Base-by-base conservation (phyloP, 2,113 vertebrate species). In the Ranitomeya imitator region DNA sequence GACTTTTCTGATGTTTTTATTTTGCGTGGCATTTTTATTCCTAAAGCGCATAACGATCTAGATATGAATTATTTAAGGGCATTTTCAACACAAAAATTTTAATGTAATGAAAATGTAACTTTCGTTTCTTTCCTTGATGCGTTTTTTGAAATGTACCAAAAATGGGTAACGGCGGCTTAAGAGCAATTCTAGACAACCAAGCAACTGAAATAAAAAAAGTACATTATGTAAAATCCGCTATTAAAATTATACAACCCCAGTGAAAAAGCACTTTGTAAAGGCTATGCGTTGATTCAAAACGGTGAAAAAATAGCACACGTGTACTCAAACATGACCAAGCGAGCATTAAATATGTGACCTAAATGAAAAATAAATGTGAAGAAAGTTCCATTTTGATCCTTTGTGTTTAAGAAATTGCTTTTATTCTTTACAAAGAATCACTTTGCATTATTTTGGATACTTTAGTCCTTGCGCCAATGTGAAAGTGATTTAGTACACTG, bases 291-390 rank as follows among this genome's bases (percentile, higher is more conserved):
- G 79, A 81, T 81, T 81, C 55, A 37, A 37, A 61, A 59, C 26
- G 54, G 7, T 2, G 31, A 37, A 55, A 59, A 26, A 80, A 76
- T 19, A 55, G 54, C 54, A n/a, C 57, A 61, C 79, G 2, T 61
- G 16, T 81, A 37, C 31, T 81, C 21, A 61, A 79, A 81, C 52
- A 52, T 80, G 80, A 83, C 19, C 11, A 69, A 45, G 31, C 7
- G 51, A 51, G 63, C 82, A 71, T 31, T 69, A 71, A 54, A 55
- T 23, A 67, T 55, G 63, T 84, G 82, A 71, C 63, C 45, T 84
- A 71, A 54, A 26, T 55, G 18, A 54, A 65, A 69, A 23, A 55
- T 26, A 23, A 14, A 84, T 84, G 52, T 54, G 19, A 51, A 23
- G 12, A 83, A 83, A 55, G 79, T 37, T 59, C 26, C 57, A 81